Evolutionary conservation across 2,113 vertebrate genomes (phyloP), one percentile per base, ranked within the genome.

Genomic region (Micronycteris hirsuta): DNA sequence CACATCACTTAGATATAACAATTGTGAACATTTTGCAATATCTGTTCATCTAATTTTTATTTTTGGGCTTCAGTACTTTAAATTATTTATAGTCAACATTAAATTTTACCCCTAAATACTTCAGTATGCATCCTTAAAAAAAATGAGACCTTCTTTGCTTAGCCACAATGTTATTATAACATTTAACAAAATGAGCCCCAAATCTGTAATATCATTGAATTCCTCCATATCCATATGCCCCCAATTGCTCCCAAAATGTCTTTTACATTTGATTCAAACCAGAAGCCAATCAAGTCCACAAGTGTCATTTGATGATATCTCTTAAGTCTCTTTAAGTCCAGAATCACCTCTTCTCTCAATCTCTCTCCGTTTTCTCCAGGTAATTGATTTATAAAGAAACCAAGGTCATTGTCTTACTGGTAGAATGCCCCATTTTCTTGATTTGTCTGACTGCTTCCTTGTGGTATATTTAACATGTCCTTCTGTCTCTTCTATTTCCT

Each of bases 261-360:
- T 82, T 92, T 89, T 56, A 65, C 4, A 24, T 33, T 74, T 52
- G 5, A 19, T 70, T 96, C 26, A 81, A 76, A 52, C 61, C 14
- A 58, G 52, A 45, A 86, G 33, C 45, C 61, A 87, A 12, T 65
- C 26, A 83, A 81, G 38, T 52, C 36, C 45, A 54, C 80, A 67
- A 14, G 33, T 9, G 38, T 7, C 2, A 1, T 63, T 65, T 38
- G 43, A 63, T 17, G 41, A 7, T 14, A 8, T 76, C 33, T 94
- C 74, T 3, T 38, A 58, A 11, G 52, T 81, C 22, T 74, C 49
- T 52, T 68, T 38, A n/a, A 43, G 17, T 26, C 71, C 70, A n/a
- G 7, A 80, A 7, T 22, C 13, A 2, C 38, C 31, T 41, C 43
- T 14, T 22, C 20, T 33, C 19, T 6, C 0, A 0, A 5, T 10